phyloP scores from a whole-genome alignment of 64 coral and sea anemone species.

The Stichodactyla helianthus region DNA sequence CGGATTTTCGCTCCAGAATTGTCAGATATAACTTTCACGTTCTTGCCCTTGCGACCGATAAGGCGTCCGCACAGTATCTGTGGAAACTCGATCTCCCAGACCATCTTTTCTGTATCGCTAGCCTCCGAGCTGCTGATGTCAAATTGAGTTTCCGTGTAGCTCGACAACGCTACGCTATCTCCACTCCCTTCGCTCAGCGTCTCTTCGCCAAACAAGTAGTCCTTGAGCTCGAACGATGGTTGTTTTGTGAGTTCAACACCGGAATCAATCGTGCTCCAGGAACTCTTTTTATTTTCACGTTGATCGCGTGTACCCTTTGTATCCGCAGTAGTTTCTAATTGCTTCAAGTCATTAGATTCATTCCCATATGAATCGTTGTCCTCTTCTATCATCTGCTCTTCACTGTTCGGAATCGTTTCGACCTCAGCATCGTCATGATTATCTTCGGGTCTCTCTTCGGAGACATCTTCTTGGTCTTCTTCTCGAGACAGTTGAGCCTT shows the following conservation, averaged over 20 bases:
- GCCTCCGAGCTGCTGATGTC: conserved; percentile 19
- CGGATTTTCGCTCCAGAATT: conserved; percentile 95
- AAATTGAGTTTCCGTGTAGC: conserved; percentile 51
- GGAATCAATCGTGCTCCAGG: conserved; percentile 36
- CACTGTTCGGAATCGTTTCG: background rate
- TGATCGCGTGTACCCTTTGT: background rate
- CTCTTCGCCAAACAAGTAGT: conserved; percentile 50
- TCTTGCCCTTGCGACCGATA: conserved; percentile 95
- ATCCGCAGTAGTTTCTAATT: background rate
- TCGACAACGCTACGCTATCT: conserved; percentile 58
- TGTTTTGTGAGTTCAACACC: conserved; percentile 58
- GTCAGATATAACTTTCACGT: conserved; percentile 84
- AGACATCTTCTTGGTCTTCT: background rate
- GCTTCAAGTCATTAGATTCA: background rate
- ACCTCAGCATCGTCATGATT: background rate
- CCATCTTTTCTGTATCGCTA: conserved; percentile 44
- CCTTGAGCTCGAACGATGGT: conserved; percentile 56
- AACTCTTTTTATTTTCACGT: conserved; percentile 1
- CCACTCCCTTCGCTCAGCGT: conserved; percentile 71
- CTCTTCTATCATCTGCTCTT: background rate
- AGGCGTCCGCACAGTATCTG: conserved; percentile 90
- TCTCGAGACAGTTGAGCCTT: conserved; percentile 1
- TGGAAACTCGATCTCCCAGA: conserved; percentile 96
- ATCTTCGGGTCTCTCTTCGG: background rate
- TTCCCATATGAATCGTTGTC: background rate